phyloP scores from a whole-genome alignment of 2,888 invertebrate species.

The Hipparchia sbordonii region DNA sequence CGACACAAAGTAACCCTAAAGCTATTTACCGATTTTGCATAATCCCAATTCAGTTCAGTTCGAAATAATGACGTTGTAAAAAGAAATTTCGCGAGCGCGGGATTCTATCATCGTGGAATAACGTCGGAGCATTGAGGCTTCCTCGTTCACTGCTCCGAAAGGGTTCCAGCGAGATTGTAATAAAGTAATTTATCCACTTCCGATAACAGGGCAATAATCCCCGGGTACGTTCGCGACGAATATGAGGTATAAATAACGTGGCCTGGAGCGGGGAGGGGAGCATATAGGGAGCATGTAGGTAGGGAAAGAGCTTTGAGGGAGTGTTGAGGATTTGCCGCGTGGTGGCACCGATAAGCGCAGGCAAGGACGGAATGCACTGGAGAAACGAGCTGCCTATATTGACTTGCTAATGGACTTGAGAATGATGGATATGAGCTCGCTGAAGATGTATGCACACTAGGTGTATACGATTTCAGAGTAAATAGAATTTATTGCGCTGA shows the following conservation, averaged over 20 bases:
- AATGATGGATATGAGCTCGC: conserved; percentile 35
- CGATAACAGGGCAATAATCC: conserved; percentile 77
- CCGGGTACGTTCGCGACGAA: conserved; percentile 47
- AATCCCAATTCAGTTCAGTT: conserved; percentile 50
- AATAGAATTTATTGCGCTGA: conserved; percentile 16
- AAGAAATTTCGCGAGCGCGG: conserved; percentile 59
- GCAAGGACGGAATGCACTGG: conserved; percentile 33
- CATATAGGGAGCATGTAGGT: not conserved
- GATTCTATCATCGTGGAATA: conserved; percentile 68
- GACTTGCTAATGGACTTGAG: conserved; percentile 39
- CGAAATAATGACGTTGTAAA: conserved; percentile 60
- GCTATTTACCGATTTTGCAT: conserved; percentile 53
- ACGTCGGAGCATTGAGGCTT: conserved; percentile 49
- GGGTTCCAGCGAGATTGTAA: conserved; percentile 68
- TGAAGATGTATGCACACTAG: conserved; percentile 18
- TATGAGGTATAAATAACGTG: conserved; percentile 62
- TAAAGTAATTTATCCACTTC: conserved; percentile 79
- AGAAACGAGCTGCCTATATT: conserved; percentile 37
- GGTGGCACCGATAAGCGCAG: conserved; percentile 46
- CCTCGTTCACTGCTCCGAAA: conserved; percentile 49
- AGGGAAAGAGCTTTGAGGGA: conserved; percentile 44
- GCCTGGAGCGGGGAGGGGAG: conserved; percentile 36
- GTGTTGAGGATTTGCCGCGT: conserved; percentile 48
- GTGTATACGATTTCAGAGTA: conserved; percentile 13
- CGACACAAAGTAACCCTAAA: conserved; percentile 44